These are phyloP conservation scores for Plagodis dolabraria DNA, from an alignment of 2,888 invertebrate species.

Conservation along the genomic window DNA sequence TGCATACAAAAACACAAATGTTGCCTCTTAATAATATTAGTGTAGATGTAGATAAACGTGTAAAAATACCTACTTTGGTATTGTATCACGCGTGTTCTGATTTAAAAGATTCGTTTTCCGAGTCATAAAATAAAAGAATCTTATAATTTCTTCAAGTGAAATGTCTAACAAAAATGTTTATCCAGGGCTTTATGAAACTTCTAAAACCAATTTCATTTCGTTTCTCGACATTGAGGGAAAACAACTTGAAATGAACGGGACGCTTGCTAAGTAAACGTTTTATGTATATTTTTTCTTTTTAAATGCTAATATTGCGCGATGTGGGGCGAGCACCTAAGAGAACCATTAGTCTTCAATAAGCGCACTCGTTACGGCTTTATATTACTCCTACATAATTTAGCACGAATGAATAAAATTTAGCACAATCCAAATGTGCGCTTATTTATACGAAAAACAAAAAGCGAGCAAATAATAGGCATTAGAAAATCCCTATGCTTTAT, in stretches of 20 bases:
- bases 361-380: constrained; percentile 13
- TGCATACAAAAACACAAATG: no score
- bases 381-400: constrained; percentile 14
- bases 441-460: no score
- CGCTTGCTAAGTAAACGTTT: constrained; percentile 53
- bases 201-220: constrained; percentile 55
- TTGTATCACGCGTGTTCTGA: no score
- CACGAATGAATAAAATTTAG: neutral
- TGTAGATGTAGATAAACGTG: no score
- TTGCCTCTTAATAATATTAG: no score
- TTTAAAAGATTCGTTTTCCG: no score
- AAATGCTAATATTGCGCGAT: constrained; percentile 55
- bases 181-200: constrained; percentile 46
- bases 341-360: constrained; percentile 28
- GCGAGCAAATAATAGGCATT: no score
- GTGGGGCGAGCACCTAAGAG: constrained; percentile 36
- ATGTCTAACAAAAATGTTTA: constrained; percentile 47
- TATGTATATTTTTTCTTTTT: constrained; percentile 59
- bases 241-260: constrained; percentile 52
- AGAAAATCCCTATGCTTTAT: no score
- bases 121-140: constrained; percentile 10
- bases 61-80: no score
- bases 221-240: constrained; percentile 51
- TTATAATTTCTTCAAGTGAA: constrained; percentile 33
- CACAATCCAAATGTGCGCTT: neutral